Base-by-base conservation (phyloP, 2,113 vertebrate genomes). In the Scopus umbretta region DNA sequence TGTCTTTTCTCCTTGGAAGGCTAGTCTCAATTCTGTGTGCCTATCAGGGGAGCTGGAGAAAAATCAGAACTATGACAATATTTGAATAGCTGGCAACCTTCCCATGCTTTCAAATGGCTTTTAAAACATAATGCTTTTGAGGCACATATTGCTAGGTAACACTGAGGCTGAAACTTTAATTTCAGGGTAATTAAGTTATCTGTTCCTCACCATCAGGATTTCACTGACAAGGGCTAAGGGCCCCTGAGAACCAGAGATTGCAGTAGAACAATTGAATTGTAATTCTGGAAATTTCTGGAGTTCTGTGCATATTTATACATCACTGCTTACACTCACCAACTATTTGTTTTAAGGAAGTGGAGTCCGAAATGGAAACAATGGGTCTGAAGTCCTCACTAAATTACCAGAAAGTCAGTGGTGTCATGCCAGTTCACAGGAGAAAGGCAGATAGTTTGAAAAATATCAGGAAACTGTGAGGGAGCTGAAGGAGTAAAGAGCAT, bases 11-110 rank as follows among this genome's bases (percentile, higher is more conserved):
- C 36, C 52, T 72, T 52, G 53, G 23, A 90, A 88, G 53, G n/a
- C 47, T 86, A 53, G 61, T 79, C 68, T 93, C 65, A 42, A 79
- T 84, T 91, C 86, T 91, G 65, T 53, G 25, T 62, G 45, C 17
- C 10, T 85, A 50, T 83, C 45, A 82, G n/a, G 34, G 61, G 21
- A 92, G 19, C 66, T 85, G 88, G 65, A 85, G 59, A 84, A 96
- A 83, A 95, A 49, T 76, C 86, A 91, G 36, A 94, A 45, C 80
- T 75, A 32, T 53, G 73, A 90, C 86, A 94, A 62, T 87, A 76
- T 80, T 87, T 92, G 56, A 92, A 89, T 61, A 95, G 73, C 59
- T 94, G 91, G 76, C 88, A 94, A 70, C 12, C 25, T 91, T 92
- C 91, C 62, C 45, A 13, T 58, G 49, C 80, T 94, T 95, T 94